Percentiles rank a stretch among this genome's conserved stretches.
These are phyloP conservation scores for Eospalax fontanierii DNA, from an alignment of 2,797 vertebrate genomes.

Conservation along the genomic window DNA sequence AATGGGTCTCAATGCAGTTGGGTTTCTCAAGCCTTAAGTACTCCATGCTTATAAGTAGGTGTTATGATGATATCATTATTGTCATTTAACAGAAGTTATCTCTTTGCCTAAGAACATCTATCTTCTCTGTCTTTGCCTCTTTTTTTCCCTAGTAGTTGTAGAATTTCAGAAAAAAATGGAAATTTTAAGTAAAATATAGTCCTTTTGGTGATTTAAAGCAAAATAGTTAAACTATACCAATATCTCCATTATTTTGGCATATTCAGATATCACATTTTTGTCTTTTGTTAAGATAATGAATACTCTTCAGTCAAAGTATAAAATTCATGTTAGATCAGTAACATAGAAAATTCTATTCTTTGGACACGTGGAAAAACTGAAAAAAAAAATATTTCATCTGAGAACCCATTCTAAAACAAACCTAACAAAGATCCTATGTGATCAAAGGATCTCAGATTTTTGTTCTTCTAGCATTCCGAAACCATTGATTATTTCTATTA, in stretches of 20 bases:
- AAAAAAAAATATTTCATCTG: not conserved
- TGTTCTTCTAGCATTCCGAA: not conserved
- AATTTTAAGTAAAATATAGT: slow-evolving; percentile 15
- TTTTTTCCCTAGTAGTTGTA: not conserved
- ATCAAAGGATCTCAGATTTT: not conserved
- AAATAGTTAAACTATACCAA: not conserved
- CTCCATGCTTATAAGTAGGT: not conserved
- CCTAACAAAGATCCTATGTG: not conserved
- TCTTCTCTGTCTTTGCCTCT: not conserved
- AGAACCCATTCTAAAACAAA: not conserved
- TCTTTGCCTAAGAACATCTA: not conserved
- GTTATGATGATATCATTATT: too few species aligned
- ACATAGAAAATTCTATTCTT: not conserved
- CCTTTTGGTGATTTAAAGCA: not conserved
- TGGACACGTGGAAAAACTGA: not conserved
- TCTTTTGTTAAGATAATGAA: not conserved
- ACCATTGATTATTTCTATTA: not conserved
- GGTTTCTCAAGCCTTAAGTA: not conserved
- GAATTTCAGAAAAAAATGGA: not conserved
- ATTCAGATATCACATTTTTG: not conserved
- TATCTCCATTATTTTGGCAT: not conserved
- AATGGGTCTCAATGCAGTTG: not conserved
- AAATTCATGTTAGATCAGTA: not conserved
- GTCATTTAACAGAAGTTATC: not conserved
- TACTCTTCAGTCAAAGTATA: not conserved